Conservation (phyloP, 1,140 invertebrate species). For the Listronotus oregonensis region DNA sequence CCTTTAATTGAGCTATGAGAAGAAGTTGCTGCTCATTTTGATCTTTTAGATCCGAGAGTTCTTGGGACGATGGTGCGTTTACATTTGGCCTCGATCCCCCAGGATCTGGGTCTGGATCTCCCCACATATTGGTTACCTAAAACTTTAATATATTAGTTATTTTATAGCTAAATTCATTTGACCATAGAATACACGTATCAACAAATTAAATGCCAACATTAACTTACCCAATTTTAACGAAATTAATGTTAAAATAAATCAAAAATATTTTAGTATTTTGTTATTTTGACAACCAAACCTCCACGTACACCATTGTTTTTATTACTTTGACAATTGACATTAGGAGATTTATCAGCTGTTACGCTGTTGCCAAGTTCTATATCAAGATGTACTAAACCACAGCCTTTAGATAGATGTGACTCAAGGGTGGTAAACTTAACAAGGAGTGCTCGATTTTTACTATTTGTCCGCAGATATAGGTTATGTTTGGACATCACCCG, state of each 20-base stretch:
- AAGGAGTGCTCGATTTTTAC: no score
- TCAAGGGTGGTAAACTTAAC: no score
- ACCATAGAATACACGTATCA: no score
- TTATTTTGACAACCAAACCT: slow-evolving; percentile 21
- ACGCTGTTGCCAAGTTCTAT: neutral
- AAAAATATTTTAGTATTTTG: neutral
- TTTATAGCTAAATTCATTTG: no score
- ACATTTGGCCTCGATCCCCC: slow-evolving; percentile 35
- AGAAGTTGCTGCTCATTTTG: slow-evolving; percentile 53
- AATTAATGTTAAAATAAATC: neutral
- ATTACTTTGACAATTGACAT: neutral
- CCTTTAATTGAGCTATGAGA: slow-evolving; percentile 53
- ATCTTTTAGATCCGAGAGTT: slow-evolving; percentile 52
- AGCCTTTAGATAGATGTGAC: no score
- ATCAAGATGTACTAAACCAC: no score
- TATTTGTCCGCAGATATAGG: no score
- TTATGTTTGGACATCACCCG: no score
- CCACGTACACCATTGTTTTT: slow-evolving; percentile 22
- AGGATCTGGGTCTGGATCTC: slow-evolving; percentile 47
- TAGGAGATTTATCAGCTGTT: neutral
- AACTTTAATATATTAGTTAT: neutral
- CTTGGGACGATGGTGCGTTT: slow-evolving; percentile 18
- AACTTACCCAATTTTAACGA: neutral
- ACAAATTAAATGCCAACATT: neutral
- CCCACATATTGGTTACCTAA: slow-evolving; percentile 44